These are phyloP conservation scores for Diadophis punctatus DNA, from an alignment of 2,113 vertebrate species.

Conservation along the genomic window DNA sequence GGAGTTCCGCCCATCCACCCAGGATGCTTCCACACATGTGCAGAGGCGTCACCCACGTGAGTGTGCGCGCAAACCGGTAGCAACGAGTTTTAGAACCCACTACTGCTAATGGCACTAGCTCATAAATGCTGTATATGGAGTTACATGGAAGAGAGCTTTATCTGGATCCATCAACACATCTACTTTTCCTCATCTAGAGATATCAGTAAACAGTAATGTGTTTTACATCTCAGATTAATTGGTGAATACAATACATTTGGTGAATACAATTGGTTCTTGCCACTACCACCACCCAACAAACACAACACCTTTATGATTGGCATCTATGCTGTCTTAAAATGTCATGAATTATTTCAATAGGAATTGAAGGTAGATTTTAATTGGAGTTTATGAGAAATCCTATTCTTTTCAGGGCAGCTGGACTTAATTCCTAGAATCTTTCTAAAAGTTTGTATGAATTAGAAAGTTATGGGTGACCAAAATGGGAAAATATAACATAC, in stretches of 20 bases:
- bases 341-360: slow-evolving; percentile 4
- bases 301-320: neutral
- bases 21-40: too few species aligned
- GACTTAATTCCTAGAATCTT: neutral
- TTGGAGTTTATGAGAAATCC: neutral
- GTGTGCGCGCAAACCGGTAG: too few species aligned
- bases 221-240: neutral
- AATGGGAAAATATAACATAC: neutral
- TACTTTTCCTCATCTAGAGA: neutral
- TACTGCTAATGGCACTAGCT: neutral
- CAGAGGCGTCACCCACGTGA: too few species aligned
- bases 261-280: neutral
- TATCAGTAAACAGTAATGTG: neutral
- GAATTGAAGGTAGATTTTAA: neutral
- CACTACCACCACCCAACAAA: neutral
- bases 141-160: neutral
- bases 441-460: neutral
- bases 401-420: neutral
- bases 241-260: neutral
- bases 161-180: neutral
- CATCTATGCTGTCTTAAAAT: neutral
- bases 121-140: neutral
- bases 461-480: neutral
- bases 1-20: too few species aligned
- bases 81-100: too few species aligned